A percentile compares a stretch with the other conserved stretches of the same genome.
Conservation (phyloP, 2,113 vertebrate species). For the Halcyon senegalensis region DNA sequence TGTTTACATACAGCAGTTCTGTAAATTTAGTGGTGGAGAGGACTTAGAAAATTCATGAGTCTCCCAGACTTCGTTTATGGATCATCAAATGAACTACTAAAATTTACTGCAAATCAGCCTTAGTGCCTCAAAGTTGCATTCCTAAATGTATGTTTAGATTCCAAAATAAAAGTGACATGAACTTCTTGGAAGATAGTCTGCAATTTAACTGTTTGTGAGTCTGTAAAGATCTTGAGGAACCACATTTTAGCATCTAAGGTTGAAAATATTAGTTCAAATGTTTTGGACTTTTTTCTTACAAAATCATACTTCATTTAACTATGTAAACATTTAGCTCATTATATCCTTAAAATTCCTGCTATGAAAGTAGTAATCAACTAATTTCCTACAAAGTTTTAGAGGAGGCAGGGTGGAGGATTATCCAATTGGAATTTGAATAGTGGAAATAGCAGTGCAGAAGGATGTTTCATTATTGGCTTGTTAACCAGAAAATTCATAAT, state of each 20-base stretch:
- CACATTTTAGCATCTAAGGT: background rate
- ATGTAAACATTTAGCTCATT: background rate
- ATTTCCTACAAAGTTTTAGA: background rate
- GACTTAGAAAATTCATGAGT: background rate
- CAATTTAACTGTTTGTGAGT: background rate
- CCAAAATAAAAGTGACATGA: background rate
- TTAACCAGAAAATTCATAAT: background rate
- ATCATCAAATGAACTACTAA: background rate
- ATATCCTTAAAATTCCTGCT: background rate
- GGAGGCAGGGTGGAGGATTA: background rate
- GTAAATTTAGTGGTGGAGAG: background rate
- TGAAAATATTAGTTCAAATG: background rate
- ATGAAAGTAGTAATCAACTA: background rate
- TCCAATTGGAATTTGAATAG: background rate
- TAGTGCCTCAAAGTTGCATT: background rate
- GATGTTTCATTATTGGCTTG: background rate
- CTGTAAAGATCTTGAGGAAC: background rate
- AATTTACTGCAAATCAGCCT: background rate
- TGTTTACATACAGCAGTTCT: background rate
- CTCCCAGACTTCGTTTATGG: background rate
- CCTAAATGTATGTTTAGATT: background rate
- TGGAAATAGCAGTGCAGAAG: background rate
- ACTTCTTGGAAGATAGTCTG: background rate
- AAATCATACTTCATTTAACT: background rate
- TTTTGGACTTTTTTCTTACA: background rate